phyloP scores from a whole-genome alignment of 1,140 invertebrate genomes.

The Cecropterus lyciades region DNA sequence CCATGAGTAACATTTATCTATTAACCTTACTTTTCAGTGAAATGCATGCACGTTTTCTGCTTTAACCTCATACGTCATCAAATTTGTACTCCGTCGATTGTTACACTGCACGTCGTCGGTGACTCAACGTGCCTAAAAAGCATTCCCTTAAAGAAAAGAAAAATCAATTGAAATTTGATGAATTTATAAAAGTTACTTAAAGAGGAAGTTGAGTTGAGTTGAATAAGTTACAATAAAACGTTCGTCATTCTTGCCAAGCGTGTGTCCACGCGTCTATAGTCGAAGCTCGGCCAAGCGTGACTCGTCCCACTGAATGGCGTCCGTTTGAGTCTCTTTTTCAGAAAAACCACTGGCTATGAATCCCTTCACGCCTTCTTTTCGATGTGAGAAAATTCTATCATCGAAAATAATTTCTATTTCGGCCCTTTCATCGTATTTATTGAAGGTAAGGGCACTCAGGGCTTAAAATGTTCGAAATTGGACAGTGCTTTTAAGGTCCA shows the following conservation, averaged over 20 bases:
- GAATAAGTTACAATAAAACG: too few species aligned
- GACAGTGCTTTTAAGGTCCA: slow-evolving; percentile 2
- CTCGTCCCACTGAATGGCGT: slow-evolving; percentile 50
- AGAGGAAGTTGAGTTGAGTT: too few species aligned
- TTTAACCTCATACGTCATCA: too few species aligned
- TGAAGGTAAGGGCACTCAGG: slow-evolving; percentile 37
- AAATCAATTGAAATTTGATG: too few species aligned
- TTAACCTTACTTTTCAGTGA: too few species aligned
- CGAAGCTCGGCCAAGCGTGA: slow-evolving; percentile 52
- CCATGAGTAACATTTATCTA: too few species aligned
- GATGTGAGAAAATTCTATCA: slow-evolving; percentile 67
- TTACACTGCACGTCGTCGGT: too few species aligned
- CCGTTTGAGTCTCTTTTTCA: slow-evolving; percentile 65
- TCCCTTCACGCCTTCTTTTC: slow-evolving; percentile 56
- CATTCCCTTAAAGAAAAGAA: too few species aligned
- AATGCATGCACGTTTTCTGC: too few species aligned
- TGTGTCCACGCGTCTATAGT: slow-evolving; percentile 48
- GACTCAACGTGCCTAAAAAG: too few species aligned
- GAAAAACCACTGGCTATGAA: slow-evolving; percentile 64
- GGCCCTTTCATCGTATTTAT: slow-evolving; percentile 54
- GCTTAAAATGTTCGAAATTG: slow-evolving; percentile 46
- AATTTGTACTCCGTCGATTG: too few species aligned
- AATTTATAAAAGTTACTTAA: too few species aligned
- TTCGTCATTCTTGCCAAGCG: neutral
- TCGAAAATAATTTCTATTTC: slow-evolving; percentile 62